These are phyloP conservation scores for Tachina lurida DNA, from an alignment of 2,888 invertebrate genomes.

Conservation along the genomic window DNA sequence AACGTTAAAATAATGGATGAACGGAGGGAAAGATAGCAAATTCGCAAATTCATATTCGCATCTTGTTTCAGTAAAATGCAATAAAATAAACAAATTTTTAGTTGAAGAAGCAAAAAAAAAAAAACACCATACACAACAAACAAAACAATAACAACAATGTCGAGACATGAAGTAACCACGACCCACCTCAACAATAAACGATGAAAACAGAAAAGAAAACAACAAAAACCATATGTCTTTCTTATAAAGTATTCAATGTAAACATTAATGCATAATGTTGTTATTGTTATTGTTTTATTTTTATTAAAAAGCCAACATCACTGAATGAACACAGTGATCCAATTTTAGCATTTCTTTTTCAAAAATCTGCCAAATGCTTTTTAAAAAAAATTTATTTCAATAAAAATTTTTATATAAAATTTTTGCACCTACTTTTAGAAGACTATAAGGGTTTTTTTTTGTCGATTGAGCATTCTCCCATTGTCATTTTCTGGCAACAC, in stretches of 20 bases:
- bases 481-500: too few species aligned
- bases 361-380: too few species aligned
- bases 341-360: too few species aligned
- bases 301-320: background rate
- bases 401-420: too few species aligned
- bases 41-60: constrained; percentile 28
- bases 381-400: too few species aligned
- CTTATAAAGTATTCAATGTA: constrained; percentile 57
- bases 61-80: constrained; percentile 41
- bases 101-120: constrained; percentile 15
- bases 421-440: background rate
- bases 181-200: constrained; percentile 57
- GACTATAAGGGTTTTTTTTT: background rate
- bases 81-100: constrained; percentile 17
- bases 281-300: constrained; percentile 21
- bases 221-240: constrained; percentile 31
- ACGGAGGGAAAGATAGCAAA: background rate
- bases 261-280: constrained; percentile 41
- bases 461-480: too few species aligned
- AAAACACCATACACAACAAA: constrained; percentile 6
- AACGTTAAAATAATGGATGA: constrained; percentile 1
- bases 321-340: background rate
- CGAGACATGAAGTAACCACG: constrained; percentile 43
- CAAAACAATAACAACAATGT: constrained; percentile 11
- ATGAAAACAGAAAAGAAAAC: background rate